A percentile compares a stretch with the other conserved stretches of the same genome.
Conservation (phyloP, 2,888 invertebrate genomes). For the Monoplex corrugatus region DNA sequence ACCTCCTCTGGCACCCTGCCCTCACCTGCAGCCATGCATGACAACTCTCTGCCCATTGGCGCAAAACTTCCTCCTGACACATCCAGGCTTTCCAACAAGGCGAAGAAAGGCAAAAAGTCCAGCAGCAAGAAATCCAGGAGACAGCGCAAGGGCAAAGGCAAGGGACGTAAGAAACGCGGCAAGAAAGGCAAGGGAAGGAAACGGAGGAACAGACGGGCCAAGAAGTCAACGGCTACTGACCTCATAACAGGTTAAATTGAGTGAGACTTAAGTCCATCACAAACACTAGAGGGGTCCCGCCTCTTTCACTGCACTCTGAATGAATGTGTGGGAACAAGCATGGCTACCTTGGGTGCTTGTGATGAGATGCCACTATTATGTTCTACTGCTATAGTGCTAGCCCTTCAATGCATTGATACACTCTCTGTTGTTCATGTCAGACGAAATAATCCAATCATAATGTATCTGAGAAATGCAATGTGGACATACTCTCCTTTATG, state of each 20-base stretch:
- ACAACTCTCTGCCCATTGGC: background rate
- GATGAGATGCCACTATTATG: too few species aligned
- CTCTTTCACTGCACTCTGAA: background rate
- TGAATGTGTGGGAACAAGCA: background rate
- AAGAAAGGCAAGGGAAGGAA: slow-evolving; percentile 34
- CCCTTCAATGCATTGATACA: too few species aligned
- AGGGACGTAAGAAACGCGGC: slow-evolving; percentile 51
- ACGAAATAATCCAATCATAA: too few species aligned
- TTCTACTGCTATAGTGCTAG: too few species aligned
- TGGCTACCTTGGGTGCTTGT: too few species aligned
- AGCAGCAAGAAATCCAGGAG: slow-evolving; percentile 8
- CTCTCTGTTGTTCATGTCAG: too few species aligned
- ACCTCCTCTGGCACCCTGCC: background rate
- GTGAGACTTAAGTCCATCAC: too few species aligned
- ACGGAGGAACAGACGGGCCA: slow-evolving; percentile 19
- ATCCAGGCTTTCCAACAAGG: slow-evolving; percentile 15
- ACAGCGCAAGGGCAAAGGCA: slow-evolving; percentile 53
- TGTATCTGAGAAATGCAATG: too few species aligned
- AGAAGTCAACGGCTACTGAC: background rate
- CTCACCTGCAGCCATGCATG: background rate
- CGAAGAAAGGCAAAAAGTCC: slow-evolving; percentile 49
- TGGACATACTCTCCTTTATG: too few species aligned
- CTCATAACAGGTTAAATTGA: background rate
- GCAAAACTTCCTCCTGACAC: background rate
- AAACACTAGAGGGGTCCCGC: background rate